Percentiles rank a stretch among this genome's conserved stretches.
These are phyloP conservation scores for Rhinoptilus africanus DNA, from an alignment of 2,113 vertebrate genomes.

Conservation along the genomic window DNA sequence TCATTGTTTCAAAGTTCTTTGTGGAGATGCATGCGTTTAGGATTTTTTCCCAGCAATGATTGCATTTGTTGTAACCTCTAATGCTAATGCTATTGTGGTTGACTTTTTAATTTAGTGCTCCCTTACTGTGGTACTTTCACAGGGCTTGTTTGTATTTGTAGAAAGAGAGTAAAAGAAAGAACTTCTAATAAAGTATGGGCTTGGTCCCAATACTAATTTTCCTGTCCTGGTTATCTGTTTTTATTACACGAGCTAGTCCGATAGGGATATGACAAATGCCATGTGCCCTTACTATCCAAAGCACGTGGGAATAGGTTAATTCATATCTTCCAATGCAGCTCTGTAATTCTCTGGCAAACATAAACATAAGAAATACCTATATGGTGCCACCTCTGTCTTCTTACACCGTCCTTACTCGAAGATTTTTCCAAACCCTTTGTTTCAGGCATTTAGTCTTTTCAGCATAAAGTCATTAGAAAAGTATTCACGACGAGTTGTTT, in stretches of 20 bases:
- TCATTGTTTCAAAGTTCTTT: slow-evolving; percentile 73
- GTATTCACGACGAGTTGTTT: slow-evolving; percentile 54
- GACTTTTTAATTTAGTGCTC: slow-evolving; percentile 71
- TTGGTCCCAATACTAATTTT: slow-evolving; percentile 70
- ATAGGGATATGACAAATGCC: slow-evolving; percentile 31
- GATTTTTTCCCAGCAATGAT: slow-evolving; percentile 60
- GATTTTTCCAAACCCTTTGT: slow-evolving; percentile 39
- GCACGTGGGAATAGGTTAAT: slow-evolving; percentile 14
- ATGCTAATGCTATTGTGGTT: slow-evolving; percentile 59
- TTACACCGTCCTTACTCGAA: neutral
- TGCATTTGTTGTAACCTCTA: slow-evolving; percentile 59
- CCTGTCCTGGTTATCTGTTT: slow-evolving; percentile 49
- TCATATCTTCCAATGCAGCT: neutral
- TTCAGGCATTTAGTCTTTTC: slow-evolving; percentile 47
- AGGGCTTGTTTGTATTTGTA: slow-evolving; percentile 63
- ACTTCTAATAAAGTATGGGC: slow-evolving; percentile 65
- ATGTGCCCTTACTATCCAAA: slow-evolving; percentile 10
- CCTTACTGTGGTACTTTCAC: slow-evolving; percentile 64
- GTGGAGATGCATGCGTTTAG: slow-evolving; percentile 62
- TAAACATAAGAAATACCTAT: slow-evolving; percentile 5
- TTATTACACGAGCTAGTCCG: slow-evolving; percentile 45
- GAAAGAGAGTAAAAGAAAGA: slow-evolving; percentile 50
- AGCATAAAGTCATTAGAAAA: slow-evolving; percentile 56
- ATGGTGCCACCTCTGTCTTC: neutral
- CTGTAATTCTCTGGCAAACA: slow-evolving; percentile 29